Conservation (phyloP, 2,113 vertebrate species). For the Thalassarche chlororhynchos region DNA sequence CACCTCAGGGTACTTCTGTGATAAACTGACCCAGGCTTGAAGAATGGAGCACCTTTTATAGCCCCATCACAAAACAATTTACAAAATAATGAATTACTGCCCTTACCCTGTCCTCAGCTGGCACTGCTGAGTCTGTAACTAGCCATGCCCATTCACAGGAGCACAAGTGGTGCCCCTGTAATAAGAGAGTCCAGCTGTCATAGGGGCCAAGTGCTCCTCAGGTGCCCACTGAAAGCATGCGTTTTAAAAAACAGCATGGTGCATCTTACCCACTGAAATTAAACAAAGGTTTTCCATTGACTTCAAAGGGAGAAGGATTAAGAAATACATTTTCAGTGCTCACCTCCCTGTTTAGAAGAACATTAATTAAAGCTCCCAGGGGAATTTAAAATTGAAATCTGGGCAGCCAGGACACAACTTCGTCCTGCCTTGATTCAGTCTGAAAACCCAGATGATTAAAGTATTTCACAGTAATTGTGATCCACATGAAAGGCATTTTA, state of each 20-base stretch:
- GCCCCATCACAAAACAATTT: not conserved
- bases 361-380: not conserved
- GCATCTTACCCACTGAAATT: not conserved
- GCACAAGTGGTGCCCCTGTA: not conserved
- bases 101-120: not conserved
- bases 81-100: not conserved
- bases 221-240: accelerated
- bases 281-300: not conserved
- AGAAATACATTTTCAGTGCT: not conserved
- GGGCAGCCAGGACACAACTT: not conserved
- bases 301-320: not conserved
- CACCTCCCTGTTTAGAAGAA: not conserved
- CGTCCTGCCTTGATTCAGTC: not conserved
- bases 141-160: not conserved
- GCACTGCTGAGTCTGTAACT: not conserved
- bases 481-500: not conserved
- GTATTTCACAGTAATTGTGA: not conserved
- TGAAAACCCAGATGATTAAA: not conserved
- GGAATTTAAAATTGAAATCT: not conserved
- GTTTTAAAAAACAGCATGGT: not conserved
- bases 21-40: not conserved
- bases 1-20: constrained; percentile 1
- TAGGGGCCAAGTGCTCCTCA: not conserved
- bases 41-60: not conserved
- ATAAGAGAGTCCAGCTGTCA: not conserved